These are phyloP conservation scores for Nomada lathburiana DNA, from an alignment of 2,888 invertebrate genomes.

Conservation along the genomic window DNA sequence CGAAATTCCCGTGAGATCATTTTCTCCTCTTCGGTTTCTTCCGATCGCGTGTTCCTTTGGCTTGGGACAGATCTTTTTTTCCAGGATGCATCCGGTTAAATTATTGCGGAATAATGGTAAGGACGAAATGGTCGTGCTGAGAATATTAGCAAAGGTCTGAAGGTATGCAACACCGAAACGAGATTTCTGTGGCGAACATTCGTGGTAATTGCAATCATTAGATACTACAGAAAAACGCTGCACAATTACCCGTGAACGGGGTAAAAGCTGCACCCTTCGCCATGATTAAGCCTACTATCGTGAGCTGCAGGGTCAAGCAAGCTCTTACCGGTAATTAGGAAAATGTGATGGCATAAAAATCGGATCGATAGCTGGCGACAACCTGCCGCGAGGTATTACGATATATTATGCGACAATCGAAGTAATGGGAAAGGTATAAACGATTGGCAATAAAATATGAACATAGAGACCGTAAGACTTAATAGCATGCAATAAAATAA, in stretches of 20 bases:
- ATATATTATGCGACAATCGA: no score
- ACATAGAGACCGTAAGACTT: no score
- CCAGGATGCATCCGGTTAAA: no score
- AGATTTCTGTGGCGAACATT: conserved; percentile 21
- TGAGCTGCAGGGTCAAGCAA: conserved; percentile 36
- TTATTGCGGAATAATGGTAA: neutral
- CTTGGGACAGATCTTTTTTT: neutral
- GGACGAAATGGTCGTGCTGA: neutral
- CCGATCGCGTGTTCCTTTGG: neutral
- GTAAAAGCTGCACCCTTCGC: conserved; percentile 29
- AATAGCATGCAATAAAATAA: no score
- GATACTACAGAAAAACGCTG: conserved; percentile 28
- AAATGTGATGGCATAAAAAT: conserved; percentile 53
- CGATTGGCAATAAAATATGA: no score
- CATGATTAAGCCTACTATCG: conserved; percentile 53
- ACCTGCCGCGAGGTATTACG: neutral
- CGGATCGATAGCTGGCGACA: conserved; percentile 47
- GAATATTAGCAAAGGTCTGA: neutral
- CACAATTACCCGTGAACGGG: conserved; percentile 30
- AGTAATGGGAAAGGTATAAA: no score
- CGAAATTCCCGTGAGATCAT: conserved; percentile 23
- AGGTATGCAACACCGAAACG: conserved; percentile 9
- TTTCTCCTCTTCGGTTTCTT: neutral
- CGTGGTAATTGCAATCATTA: conserved; percentile 22
- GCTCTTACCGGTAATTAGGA: conserved; percentile 42